phyloP scores from a whole-genome alignment of 2,113 vertebrate genomes.

The Macrotis lagotis region DNA sequence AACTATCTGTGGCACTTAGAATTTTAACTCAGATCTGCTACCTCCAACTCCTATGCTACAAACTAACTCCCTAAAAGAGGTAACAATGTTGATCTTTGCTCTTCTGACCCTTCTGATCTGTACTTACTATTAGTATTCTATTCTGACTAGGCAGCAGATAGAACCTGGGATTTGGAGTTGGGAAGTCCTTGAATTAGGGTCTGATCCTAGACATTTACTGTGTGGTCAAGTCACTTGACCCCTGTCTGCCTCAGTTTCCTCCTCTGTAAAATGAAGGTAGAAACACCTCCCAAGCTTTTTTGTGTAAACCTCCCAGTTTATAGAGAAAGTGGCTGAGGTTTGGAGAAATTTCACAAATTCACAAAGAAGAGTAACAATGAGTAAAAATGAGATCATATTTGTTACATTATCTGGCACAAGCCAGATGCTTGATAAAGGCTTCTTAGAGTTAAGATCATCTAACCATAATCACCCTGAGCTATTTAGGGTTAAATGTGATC shows the following conservation, averaged over 20 bases:
- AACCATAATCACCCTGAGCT: not conserved
- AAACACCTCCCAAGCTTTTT: not conserved
- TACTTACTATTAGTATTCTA: not conserved
- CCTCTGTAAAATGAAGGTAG: not conserved
- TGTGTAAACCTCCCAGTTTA: too few species aligned
- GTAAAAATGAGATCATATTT: not conserved
- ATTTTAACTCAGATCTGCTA: not conserved
- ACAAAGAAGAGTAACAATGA: too few species aligned
- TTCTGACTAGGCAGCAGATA: not conserved
- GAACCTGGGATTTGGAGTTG: not conserved
- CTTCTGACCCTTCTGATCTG: not conserved
- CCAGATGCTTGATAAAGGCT: not conserved
- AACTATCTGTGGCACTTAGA: not conserved
- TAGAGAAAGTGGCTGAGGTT: too few species aligned
- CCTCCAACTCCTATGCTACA: not conserved
- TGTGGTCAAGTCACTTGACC: not conserved
- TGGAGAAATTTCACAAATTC: too few species aligned
- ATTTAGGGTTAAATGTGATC: not conserved
- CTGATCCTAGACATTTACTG: not conserved
- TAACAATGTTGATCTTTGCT: not conserved
- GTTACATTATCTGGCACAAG: not conserved
- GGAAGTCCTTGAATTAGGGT: not conserved
- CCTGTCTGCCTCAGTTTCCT: not conserved
- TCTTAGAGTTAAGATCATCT: not conserved
- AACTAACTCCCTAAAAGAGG: not conserved